Evolutionary conservation across 2,113 vertebrate genomes (phyloP), one percentile per base, ranked within the genome.

Genomic region (Syngnathus floridae): DNA sequence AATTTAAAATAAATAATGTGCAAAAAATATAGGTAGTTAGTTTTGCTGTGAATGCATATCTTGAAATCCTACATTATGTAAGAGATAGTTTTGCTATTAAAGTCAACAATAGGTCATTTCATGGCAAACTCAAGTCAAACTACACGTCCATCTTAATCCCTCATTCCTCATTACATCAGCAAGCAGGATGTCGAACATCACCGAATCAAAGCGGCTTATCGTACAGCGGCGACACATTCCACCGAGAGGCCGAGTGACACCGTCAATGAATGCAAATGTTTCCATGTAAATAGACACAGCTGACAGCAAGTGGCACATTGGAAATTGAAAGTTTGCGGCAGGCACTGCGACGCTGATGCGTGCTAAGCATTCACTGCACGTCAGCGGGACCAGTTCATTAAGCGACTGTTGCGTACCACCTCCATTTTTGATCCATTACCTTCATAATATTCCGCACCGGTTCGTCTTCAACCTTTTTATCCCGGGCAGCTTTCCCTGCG

Each of bases 391-490:
- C 67, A 79, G 80, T 84, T 87, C 74, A 84, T 84, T 83, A 86
- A 66, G 71, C 55, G 36, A 79, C 77, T 81, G 74, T 82, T 76
- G 74, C 64, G 67, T 79, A 77, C 77, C 82, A 71, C 68, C 70
- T 80, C 79, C 79, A 82, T 86, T 82, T 86, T 82, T 73, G 63
- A 84, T 84, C 82, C 83, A 87, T 84, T 84, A 84, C 67, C 52
- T 79, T 84, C 82, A 81, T 86, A 86, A 87, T 84, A 80, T 83
- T 84, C 74, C 76, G 82, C 86, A 86, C 75, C 82, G 81, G 80
- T 87, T 84, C 62, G 62, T 78, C 79, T 75, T 73, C 80, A 74
- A 82, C 79, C 79, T 84, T 80, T 85, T 76, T 73, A 80, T 80
- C 71, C 76, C 22, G 22, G 74, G 76, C 75, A 84, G 73, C 72